Percentiles rank a stretch among this genome's conserved stretches.
phyloP scores from a whole-genome alignment of 2,113 vertebrate species.

The Nothoprocta perdicaria region DNA sequence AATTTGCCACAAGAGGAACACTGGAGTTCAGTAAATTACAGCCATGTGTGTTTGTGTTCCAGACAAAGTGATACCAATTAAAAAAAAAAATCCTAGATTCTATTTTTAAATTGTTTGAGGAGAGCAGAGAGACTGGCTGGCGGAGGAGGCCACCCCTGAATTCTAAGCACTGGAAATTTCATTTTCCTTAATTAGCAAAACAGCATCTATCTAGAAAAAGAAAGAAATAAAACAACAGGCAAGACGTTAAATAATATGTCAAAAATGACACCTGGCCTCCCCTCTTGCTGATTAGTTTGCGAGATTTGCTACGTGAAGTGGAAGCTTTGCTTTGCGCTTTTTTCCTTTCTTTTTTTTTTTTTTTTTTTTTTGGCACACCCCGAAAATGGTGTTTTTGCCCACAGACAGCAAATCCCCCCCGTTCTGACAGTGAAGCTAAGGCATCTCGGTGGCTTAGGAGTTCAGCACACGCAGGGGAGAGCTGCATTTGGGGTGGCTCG shows the following conservation, averaged over 20 bases:
- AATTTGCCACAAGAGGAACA: constrained; percentile 80
- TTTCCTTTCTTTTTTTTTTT: background rate
- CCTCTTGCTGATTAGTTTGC: constrained; percentile 77
- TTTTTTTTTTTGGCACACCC: background rate
- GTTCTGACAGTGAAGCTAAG: constrained; percentile 68
- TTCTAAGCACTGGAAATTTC: constrained; percentile 64
- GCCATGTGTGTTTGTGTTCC: constrained; percentile 69
- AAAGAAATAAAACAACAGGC: constrained; percentile 56
- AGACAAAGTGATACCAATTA: constrained; percentile 77
- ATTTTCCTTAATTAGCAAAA: constrained; percentile 78
- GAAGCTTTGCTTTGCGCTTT: constrained; percentile 45
- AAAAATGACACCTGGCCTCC: constrained; percentile 77
- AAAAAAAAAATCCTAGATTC: constrained; percentile 56
- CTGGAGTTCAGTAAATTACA: constrained; percentile 80
- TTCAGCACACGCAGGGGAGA: constrained; percentile 27
- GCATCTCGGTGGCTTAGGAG: constrained; percentile 41
- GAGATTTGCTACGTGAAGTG: constrained; percentile 68
- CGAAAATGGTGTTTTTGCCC: constrained; percentile 68
- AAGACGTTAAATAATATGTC: constrained; percentile 77
- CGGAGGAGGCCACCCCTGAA: constrained; percentile 57
- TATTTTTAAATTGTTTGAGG: constrained; percentile 66
- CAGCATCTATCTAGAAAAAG: constrained; percentile 51
- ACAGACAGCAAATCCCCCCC: constrained; percentile 42
- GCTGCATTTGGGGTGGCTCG: constrained; percentile 61
- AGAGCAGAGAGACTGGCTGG: constrained; percentile 52